phyloP scores from a whole-genome alignment of 2,888 invertebrate genomes.

The Sinopyrophorus schimmeli region DNA sequence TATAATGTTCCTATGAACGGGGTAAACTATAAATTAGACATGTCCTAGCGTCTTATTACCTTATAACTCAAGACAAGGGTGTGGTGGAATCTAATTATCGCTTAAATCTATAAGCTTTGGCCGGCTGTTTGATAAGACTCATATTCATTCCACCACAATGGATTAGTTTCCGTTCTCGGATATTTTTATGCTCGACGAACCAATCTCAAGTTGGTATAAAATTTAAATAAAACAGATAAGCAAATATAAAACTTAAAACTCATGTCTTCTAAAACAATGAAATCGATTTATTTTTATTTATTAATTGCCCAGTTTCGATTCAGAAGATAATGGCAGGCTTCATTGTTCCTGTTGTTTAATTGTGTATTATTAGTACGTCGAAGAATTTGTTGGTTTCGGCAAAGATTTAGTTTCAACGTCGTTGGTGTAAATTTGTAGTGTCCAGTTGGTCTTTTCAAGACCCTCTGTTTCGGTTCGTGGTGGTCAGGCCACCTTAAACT shows the following conservation, averaged over 20 bases:
- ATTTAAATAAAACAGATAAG: too few species aligned
- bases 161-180: background rate
- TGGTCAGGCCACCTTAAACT: constrained; percentile 51
- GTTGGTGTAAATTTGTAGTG: constrained; percentile 20
- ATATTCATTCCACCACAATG: constrained; percentile 35
- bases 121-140: constrained; percentile 35
- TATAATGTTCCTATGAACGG: constrained; percentile 40
- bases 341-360: too few species aligned
- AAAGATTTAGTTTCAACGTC: too few species aligned
- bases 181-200: too few species aligned
- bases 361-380: too few species aligned
- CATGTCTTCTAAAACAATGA: too few species aligned
- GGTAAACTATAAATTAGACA: constrained; percentile 55
- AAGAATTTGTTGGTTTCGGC: too few species aligned
- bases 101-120: constrained; percentile 50
- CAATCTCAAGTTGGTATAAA: too few species aligned
- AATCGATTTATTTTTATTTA: too few species aligned
- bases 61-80: constrained; percentile 56
- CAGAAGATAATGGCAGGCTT: too few species aligned
- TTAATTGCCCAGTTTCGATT: too few species aligned
- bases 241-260: too few species aligned
- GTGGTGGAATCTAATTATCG: constrained; percentile 56
- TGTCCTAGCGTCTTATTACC: constrained; percentile 55
- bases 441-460: constrained; percentile 25
- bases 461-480: constrained; percentile 45